A percentile compares a stretch with the other conserved stretches of the same genome.
Conservation (phyloP, 2,888 invertebrate genomes). For the Amblyteles armatorius region DNA sequence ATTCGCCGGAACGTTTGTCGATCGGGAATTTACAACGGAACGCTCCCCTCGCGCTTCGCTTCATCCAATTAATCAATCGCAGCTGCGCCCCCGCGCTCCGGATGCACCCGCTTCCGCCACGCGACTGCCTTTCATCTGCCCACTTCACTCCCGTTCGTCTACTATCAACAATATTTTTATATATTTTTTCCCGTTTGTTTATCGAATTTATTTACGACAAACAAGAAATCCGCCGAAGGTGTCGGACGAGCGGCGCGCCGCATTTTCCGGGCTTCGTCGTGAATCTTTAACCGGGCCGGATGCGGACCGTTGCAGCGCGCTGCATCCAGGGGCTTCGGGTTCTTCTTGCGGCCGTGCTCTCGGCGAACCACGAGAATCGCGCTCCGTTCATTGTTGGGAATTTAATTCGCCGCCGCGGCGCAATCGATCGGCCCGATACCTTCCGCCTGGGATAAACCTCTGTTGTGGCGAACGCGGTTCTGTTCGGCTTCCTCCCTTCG, state of each 20-base stretch:
- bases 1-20: conserved; percentile 40
- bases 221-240: neutral
- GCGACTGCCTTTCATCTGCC: neutral
- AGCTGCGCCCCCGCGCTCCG: conserved; percentile 6
- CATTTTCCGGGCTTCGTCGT: conserved; percentile 10
- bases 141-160: neutral
- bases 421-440: conserved; percentile 48
- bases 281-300: conserved; percentile 27
- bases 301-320: neutral
- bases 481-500: conserved; percentile 2
- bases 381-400: conserved; percentile 51
- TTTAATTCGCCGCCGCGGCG: conserved; percentile 58
- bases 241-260: too few relatives aligned
- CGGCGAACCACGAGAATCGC: conserved; percentile 28
- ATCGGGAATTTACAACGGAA: conserved; percentile 46
- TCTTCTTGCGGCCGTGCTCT: neutral
- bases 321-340: conserved; percentile 4
- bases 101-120: conserved; percentile 1
- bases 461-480: conserved; percentile 29
- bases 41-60: conserved; percentile 1
- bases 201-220: conserved; percentile 34
- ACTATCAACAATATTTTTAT: conserved; percentile 8
- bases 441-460: conserved; percentile 41
- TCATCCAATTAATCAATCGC: conserved; percentile 54
- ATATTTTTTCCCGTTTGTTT: neutral